Evolutionary conservation across 2,888 invertebrate species (phyloP), one percentile per base, ranked within the genome.

Genomic region (Himalopsyche anomala): DNA sequence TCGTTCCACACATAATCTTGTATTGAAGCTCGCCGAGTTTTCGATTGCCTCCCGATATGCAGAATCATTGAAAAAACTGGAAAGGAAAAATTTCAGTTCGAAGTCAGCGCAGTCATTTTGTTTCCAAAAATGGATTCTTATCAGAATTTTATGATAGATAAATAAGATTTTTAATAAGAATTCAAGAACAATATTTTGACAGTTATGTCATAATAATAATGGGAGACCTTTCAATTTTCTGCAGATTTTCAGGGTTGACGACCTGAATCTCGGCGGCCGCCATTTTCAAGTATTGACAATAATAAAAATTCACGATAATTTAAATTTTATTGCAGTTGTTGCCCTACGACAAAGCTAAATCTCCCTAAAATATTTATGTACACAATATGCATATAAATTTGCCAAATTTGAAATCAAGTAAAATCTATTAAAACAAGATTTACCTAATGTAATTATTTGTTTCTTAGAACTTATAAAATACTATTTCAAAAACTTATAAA

Each of bases 1-100:
- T 89, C 99, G 94, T 92, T 99, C 99, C 89, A 97, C 95, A 92
- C 98, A 97, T 92, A 99, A 92, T 92, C 98, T 94, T 88, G 97
- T 97, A 92, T 99, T 99, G 91, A 97, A 98, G 90, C 96, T 97
- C 86, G 97, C 97, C 12, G 98, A 97, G 91, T 97, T 98, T 92
- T 99, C 98, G 90, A 98, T 95, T 89, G 97, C 96, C 93, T 99
- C 98, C 92, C 97, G 96, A 91, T 98, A 99, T 62, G 96, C 95
- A 28, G 97, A 94, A 92, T 98, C 98, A 93, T 96, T 97, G 90
- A 98, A 94, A 92, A 97, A 97, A 93, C 96, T 96, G 92, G 85
- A 94, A 94, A 19, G n/a, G 38, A 74, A 74, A 74, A 38, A 15
- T 74, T 19, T 9, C 12, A 1, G 15, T 38, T 74, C 36, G 2